phyloP scores from a whole-genome alignment of 1,140 invertebrate species.

The Calephelis virginiensis region DNA sequence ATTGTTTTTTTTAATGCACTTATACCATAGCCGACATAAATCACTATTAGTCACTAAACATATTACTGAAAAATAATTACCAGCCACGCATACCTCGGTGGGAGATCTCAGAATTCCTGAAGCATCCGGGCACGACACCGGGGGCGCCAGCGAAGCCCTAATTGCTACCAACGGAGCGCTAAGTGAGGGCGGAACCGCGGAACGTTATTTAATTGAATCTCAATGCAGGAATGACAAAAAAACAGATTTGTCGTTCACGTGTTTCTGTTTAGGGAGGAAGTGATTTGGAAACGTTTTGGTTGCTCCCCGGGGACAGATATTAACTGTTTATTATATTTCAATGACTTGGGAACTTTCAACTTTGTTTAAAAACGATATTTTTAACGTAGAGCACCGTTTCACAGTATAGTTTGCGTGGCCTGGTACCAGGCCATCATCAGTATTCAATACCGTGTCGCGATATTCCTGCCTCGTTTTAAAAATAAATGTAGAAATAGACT shows the following conservation, averaged over 20 bases:
- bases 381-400: no score
- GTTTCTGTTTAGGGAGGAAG: constrained; percentile 62
- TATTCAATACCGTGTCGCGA: no score
- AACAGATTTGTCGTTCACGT: constrained; percentile 49
- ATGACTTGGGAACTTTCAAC: constrained; percentile 6
- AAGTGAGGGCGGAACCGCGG: constrained; percentile 50
- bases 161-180: constrained; percentile 44
- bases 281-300: constrained; percentile 22
- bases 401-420: no score
- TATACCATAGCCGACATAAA: constrained; percentile 21
- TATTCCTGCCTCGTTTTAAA: no score
- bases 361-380: not conserved
- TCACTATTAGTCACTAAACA: constrained; percentile 54
- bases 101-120: constrained; percentile 42
- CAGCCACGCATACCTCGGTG: constrained; percentile 50
- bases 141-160: constrained; percentile 43
- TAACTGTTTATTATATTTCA: constrained; percentile 23
- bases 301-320: constrained; percentile 35
- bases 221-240: constrained; percentile 35
- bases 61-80: constrained; percentile 58
- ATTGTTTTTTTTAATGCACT: no score
- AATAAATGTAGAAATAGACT: no score
- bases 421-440: no score
- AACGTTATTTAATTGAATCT: constrained; percentile 49
- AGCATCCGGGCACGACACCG: constrained; percentile 49